Percentiles rank a stretch among this genome's conserved stretches.
Conservation (phyloP, 2,888 invertebrate species). For the Cactoblastis cactorum region DNA sequence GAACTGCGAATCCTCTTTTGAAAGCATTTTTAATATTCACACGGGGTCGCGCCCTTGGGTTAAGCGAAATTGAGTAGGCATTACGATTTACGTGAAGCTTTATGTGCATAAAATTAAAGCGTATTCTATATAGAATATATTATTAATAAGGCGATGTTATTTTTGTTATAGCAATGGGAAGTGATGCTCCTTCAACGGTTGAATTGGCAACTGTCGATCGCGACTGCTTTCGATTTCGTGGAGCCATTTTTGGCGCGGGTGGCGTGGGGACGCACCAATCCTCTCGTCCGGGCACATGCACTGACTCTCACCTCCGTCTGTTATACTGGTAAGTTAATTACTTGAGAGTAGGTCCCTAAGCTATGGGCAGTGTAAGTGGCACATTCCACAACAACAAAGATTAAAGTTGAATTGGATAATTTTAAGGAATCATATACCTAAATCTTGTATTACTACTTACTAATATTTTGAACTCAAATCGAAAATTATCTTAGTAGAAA, state of each 20-base stretch:
- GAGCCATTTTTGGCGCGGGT: conserved; percentile 86
- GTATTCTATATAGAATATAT: not conserved
- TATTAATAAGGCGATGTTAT: conserved; percentile 18
- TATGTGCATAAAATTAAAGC: not conserved
- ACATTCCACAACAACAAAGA: no score
- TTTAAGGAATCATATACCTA: no score
- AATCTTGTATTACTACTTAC: no score
- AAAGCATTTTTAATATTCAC: conserved; percentile 36
- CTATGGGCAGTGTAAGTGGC: no score
- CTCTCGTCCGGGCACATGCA: conserved; percentile 84
- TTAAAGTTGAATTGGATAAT: no score
- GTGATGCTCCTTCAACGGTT: conserved; percentile 85
- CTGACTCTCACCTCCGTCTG: conserved; percentile 88
- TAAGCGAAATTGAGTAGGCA: conserved; percentile 25
- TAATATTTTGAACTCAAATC: no score
- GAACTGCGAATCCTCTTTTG: conserved; percentile 23
- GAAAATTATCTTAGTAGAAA: no score
- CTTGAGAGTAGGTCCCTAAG: no score
- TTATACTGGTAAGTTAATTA: conserved; percentile 83
- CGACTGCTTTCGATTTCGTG: conserved; percentile 90
- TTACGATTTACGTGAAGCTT: not conserved
- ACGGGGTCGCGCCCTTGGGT: conserved; percentile 47
- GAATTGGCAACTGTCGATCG: conserved; percentile 88
- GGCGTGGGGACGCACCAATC: conserved; percentile 79
- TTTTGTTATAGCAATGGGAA: conserved; percentile 87